phyloP scores from a whole-genome alignment of 1,140 invertebrate species.

The Meloidogyne hapla region DNA sequence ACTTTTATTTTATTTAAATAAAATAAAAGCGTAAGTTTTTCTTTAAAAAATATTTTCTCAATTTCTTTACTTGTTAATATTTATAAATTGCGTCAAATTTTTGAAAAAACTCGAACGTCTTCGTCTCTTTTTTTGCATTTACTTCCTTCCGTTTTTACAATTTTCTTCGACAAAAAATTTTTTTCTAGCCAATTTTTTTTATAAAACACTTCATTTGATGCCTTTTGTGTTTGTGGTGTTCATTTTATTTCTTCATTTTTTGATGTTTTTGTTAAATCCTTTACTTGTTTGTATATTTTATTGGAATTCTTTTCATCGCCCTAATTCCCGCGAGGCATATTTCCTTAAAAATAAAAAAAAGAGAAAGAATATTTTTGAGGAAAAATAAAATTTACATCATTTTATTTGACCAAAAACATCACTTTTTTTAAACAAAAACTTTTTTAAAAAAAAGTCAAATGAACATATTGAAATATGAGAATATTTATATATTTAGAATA shows the following conservation, averaged over 20 bases:
- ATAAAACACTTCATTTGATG: background rate
- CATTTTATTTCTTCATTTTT: background rate
- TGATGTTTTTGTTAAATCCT: background rate
- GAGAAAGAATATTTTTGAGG: background rate
- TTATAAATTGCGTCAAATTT: background rate
- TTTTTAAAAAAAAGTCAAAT: background rate
- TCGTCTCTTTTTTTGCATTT: background rate
- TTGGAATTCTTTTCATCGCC: constrained; percentile 1
- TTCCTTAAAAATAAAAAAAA: constrained; percentile 3
- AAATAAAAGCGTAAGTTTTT: background rate
- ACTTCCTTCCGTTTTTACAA: background rate
- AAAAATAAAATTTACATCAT: background rate
- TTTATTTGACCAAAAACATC: background rate
- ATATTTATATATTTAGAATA: background rate
- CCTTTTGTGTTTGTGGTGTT: background rate
- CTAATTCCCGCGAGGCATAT: background rate
- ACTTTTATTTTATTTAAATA: background rate
- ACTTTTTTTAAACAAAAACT: no score
- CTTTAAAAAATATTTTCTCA: background rate
- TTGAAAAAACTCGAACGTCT: background rate
- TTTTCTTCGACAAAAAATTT: background rate
- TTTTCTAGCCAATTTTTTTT: background rate
- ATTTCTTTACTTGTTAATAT: background rate
- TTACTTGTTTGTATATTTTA: background rate
- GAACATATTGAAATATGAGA: background rate